phyloP scores from a whole-genome alignment of 2,113 vertebrate species.

The Corythornis vintsioides region DNA sequence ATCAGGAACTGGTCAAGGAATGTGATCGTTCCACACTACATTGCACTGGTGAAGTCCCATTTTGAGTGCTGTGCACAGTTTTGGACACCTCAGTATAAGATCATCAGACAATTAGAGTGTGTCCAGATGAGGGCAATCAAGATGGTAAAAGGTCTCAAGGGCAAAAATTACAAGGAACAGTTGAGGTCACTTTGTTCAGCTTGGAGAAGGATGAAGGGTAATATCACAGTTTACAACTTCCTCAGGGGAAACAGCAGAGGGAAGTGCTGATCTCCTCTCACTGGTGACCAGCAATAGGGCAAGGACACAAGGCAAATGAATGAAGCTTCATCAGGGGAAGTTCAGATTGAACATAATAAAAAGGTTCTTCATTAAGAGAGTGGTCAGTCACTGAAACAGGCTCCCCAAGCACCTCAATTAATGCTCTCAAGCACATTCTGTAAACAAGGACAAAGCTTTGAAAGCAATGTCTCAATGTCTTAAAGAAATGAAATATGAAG shows the following conservation, averaged over 20 bases:
- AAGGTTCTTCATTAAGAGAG: neutral
- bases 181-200: neutral
- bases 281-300: neutral
- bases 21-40: too few relatives aligned
- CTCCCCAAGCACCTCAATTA: neutral
- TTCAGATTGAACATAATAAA: neutral
- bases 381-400: neutral
- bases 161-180: neutral
- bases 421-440: neutral
- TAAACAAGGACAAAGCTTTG: neutral
- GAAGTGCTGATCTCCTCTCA: neutral
- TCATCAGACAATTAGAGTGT: neutral
- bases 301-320: neutral
- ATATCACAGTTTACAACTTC: neutral
- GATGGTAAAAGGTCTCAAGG: neutral
- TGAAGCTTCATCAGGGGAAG: neutral
- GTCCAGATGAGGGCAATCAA: neutral
- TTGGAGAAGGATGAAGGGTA: neutral
- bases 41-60: fast-evolving
- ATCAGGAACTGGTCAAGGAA: neutral
- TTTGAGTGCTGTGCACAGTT: neutral
- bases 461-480: neutral
- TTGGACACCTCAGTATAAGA: neutral
- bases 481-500: neutral
- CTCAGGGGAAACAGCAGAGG: neutral